Conservation (phyloP, 1,140 invertebrate species). For the Trachymyrmex septentrionalis region DNA sequence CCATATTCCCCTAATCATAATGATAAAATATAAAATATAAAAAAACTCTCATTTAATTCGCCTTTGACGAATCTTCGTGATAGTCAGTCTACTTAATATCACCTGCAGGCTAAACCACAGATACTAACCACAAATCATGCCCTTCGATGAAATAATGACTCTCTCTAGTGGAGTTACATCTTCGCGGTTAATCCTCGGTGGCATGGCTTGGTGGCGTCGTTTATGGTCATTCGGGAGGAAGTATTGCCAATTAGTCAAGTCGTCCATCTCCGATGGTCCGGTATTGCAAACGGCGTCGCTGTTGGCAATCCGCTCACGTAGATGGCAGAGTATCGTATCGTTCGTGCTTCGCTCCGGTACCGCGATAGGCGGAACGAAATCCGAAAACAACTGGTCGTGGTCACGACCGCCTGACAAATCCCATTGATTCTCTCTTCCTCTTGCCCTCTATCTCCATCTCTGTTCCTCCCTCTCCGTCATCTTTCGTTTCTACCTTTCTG, state of each 20-base stretch:
- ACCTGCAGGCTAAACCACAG: neutral
- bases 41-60: neutral
- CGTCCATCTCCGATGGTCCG: conserved; percentile 61
- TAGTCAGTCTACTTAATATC: neutral
- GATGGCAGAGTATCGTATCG: conserved; percentile 30
- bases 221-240: conserved; percentile 73
- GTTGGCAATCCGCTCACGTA: conserved; percentile 45
- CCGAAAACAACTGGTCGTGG: conserved; percentile 68
- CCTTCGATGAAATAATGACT: conserved; percentile 56
- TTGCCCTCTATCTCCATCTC: conserved; percentile 17
- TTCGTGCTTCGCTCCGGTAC: conserved; percentile 55
- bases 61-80: neutral
- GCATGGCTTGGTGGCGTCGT: conserved; percentile 46
- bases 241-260: conserved; percentile 82
- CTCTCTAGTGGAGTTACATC: conserved; percentile 54
- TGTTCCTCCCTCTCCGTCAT: conserved; percentile 17
- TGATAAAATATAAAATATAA: neutral
- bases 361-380: conserved; percentile 64
- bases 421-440: conserved; percentile 47
- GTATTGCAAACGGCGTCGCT: conserved; percentile 55
- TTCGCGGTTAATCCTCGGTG: conserved; percentile 62
- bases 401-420: conserved; percentile 58
- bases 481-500: conserved; percentile 52
- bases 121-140: conserved; percentile 52
- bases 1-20: no score